Evolutionary conservation across 2,113 vertebrate genomes (phyloP).

Genomic region (Motacilla tschutschensis): DNA sequence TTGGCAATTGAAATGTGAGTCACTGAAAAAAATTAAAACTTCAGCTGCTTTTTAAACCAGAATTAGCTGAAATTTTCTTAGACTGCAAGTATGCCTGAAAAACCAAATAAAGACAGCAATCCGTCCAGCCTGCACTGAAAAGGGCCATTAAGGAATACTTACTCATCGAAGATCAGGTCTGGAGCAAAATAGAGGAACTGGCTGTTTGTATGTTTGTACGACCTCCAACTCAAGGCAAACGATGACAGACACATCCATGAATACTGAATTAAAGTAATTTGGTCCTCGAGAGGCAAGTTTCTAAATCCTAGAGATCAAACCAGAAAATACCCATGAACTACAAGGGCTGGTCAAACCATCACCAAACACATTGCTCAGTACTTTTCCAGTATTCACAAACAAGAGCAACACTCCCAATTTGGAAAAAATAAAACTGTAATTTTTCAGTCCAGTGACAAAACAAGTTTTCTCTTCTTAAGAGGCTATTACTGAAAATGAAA

Average conservation of each 20-base stretch:
- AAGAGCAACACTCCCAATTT: neutral
- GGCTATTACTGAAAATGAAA: neutral
- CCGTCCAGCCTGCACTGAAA: constrained; percentile 31
- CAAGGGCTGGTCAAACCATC: neutral
- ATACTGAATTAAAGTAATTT: constrained; percentile 99
- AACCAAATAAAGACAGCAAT: constrained; percentile 29
- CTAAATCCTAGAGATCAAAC: constrained; percentile 88
- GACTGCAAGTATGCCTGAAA: constrained; percentile 8
- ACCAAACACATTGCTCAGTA: neutral
- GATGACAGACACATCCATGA: constrained; percentile 99
- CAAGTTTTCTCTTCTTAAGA: neutral
- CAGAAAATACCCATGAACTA: constrained; percentile 53
- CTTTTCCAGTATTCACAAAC: neutral
- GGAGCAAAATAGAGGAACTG: constrained; percentile 98
- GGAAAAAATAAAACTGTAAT: neutral
- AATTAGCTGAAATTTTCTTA: constrained; percentile 35
- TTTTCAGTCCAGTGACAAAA: constrained; percentile 10
- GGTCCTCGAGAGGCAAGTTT: constrained; percentile 97
- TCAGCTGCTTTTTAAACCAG: neutral
- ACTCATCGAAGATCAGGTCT: constrained; percentile 98
- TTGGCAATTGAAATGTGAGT: neutral
- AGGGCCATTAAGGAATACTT: constrained; percentile 73
- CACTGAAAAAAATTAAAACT: neutral
- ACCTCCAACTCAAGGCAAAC: constrained; percentile 98
- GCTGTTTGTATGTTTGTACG: constrained; percentile 97